These are phyloP conservation scores for Erebia ligea DNA, from an alignment of 2,888 invertebrate genomes.

Conservation along the genomic window DNA sequence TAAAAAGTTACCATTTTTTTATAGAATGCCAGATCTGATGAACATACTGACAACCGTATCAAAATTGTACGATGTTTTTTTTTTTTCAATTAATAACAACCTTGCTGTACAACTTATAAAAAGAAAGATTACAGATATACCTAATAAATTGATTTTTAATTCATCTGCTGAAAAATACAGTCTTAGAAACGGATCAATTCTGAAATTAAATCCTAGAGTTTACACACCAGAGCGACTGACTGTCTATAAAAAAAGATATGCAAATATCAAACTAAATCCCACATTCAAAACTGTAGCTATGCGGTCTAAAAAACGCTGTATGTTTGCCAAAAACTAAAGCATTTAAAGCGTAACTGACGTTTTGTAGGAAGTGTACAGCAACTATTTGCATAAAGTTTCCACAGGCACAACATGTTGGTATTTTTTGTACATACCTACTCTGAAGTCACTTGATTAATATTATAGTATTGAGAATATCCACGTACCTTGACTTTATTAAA, in stretches of 20 bases:
- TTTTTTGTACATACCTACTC: not conserved
- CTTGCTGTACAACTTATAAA: no score
- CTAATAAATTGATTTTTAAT: no score
- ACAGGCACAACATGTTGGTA: not conserved
- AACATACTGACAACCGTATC: not conserved
- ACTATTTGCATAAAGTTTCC: slow-evolving; percentile 23
- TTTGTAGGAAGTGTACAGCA: slow-evolving; percentile 22
- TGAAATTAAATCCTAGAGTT: not conserved
- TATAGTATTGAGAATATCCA: not conserved
- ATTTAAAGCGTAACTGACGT: slow-evolving; percentile 33
- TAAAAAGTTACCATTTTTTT: not conserved
- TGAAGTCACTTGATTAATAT: not conserved
- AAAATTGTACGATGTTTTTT: not conserved
- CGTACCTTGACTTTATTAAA: no score
- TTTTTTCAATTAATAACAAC: no score
- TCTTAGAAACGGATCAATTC: not conserved
- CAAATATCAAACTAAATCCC: slow-evolving; percentile 36
- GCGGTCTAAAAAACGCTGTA: slow-evolving; percentile 38
- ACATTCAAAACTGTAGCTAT: slow-evolving; percentile 36
- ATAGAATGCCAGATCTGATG: not conserved
- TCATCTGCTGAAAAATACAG: not conserved
- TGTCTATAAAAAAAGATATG: slow-evolving; percentile 34
- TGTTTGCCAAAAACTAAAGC: slow-evolving; percentile 38
- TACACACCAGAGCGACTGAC: not conserved
- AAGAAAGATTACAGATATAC: no score